These are phyloP conservation scores for Gobius niger DNA, from an alignment of 2,113 vertebrate genomes.

Conservation along the genomic window DNA sequence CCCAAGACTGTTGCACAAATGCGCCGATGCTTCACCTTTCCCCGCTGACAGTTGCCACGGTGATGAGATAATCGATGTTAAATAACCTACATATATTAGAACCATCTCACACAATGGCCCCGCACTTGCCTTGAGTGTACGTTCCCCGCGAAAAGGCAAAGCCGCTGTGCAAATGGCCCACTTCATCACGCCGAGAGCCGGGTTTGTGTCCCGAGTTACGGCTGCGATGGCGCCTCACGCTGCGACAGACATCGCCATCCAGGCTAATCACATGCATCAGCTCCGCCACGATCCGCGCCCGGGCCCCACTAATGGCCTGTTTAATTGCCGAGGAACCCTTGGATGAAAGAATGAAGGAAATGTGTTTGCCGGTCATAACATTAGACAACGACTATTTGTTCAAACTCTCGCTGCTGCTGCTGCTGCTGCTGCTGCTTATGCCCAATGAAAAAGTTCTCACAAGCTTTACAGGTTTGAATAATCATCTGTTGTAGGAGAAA, in stretches of 20 bases:
- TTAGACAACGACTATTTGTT: not conserved
- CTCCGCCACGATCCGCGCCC: slow-evolving; percentile 5
- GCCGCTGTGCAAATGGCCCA: not conserved
- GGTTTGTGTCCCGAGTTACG: slow-evolving; percentile 13
- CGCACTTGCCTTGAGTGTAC: not conserved
- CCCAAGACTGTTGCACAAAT: slow-evolving; percentile 3
- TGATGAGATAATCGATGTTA: not conserved
- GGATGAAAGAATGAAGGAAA: slow-evolving; percentile 9
- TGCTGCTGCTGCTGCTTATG: not conserved
- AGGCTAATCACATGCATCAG: slow-evolving; percentile 50
- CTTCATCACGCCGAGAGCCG: slow-evolving; percentile 11
- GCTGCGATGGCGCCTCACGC: slow-evolving; percentile 27
- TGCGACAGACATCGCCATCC: slow-evolving; percentile 32
- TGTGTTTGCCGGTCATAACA: not conserved
- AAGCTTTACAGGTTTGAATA: slow-evolving; percentile 10
- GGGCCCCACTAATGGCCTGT: slow-evolving; percentile 2
- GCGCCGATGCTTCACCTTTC: not conserved
- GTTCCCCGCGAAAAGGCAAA: not conserved
- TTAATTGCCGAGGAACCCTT: slow-evolving; percentile 25
- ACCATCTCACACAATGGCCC: not conserved
- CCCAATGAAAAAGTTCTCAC: not conserved
- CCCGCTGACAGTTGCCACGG: not conserved
- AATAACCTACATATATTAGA: not conserved
- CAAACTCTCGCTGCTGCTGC: not conserved
- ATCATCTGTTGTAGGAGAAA: slow-evolving; percentile 15